Conservation (phyloP, 2,888 invertebrate species). For the Pyrgus malvae region DNA sequence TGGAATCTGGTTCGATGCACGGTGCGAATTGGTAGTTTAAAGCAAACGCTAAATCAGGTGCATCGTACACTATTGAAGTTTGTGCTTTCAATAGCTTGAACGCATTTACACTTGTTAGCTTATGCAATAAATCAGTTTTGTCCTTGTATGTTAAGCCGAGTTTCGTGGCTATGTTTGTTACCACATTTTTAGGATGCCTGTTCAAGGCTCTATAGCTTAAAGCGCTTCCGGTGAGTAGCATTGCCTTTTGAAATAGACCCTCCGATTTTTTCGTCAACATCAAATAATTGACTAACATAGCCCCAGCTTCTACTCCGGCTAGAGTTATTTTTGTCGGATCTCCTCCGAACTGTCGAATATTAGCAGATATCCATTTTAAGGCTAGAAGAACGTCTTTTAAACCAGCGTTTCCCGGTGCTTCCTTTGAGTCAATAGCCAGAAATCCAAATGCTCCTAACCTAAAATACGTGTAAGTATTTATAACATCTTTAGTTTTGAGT, state of each 20-base stretch:
- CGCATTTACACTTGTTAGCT: neutral
- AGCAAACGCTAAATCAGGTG: neutral
- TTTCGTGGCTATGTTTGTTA: neutral
- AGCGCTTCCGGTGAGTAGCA: neutral
- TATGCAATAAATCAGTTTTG: neutral
- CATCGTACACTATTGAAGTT: neutral
- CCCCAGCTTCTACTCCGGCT: neutral
- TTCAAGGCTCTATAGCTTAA: neutral
- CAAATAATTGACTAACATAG: neutral
- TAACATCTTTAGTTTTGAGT: too few species aligned
- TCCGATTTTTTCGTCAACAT: neutral
- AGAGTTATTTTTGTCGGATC: constrained; percentile 4
- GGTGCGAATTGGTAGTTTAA: neutral
- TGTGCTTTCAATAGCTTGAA: neutral
- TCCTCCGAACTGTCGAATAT: constrained; percentile 7
- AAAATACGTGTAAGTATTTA: too few species aligned
- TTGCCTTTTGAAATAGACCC: neutral
- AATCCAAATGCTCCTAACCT: constrained; percentile 8
- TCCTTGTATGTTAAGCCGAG: too few species aligned
- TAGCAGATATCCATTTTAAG: neutral
- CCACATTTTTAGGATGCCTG: neutral
- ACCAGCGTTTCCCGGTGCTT: constrained; percentile 4
- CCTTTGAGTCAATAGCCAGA: neutral
- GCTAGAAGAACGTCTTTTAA: constrained; percentile 1
- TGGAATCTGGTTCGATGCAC: neutral